These are phyloP conservation scores for Eleginops maclovinus DNA, from an alignment of 2,113 vertebrate genomes.

Conservation along the genomic window DNA sequence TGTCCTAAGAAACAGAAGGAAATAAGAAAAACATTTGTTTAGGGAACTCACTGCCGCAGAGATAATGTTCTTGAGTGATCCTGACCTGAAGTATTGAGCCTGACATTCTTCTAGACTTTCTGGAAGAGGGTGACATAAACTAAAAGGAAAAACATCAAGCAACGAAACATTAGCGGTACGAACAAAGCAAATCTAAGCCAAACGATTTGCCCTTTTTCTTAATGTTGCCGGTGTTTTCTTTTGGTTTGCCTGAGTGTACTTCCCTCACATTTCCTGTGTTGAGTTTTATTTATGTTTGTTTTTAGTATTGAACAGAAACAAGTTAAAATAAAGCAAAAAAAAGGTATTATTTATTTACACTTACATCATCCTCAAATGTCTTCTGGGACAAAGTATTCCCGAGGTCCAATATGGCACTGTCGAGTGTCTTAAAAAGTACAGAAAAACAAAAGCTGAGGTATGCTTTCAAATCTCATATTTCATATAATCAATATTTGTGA, in stretches of 20 bases:
- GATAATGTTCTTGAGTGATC: neutral
- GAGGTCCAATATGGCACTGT: constrained; percentile 88
- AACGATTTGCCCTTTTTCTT: no score
- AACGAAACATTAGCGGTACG: neutral
- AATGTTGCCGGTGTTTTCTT: no score
- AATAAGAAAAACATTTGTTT: constrained; percentile 11
- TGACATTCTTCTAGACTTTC: constrained; percentile 62
- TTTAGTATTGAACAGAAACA: no score
- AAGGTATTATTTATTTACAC: neutral
- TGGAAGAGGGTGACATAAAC: constrained; percentile 69
- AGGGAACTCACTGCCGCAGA: neutral
- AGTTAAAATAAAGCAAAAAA: no score
- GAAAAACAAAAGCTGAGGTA: neutral
- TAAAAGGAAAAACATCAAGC: constrained; percentile 19
- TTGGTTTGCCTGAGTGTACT: no score
- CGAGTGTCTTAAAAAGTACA: constrained; percentile 81
- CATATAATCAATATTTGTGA: neutral
- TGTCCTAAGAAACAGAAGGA: constrained; percentile 81
- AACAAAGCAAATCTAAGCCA: neutral
- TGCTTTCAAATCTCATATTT: neutral
- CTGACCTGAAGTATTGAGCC: constrained; percentile 81
- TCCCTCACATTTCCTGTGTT: no score
- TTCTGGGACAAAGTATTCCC: constrained; percentile 74
- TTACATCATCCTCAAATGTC: constrained; percentile 74
- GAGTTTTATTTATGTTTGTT: no score